Conservation (phyloP, 2,797 vertebrate species). For the Mastacembelus armatus region DNA sequence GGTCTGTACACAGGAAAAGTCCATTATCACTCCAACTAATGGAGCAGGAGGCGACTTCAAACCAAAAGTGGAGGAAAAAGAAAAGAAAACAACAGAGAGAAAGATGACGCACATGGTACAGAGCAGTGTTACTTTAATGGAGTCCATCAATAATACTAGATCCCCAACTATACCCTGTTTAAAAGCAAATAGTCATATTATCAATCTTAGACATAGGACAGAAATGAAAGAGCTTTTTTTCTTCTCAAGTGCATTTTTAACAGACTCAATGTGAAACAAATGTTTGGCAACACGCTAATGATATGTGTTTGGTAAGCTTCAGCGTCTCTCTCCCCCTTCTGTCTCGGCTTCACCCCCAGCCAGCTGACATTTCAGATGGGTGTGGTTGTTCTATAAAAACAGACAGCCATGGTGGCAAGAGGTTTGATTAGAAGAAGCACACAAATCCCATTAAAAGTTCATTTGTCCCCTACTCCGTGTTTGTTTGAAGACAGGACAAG, state of each 20-base stretch:
- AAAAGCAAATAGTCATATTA: slow-evolving; percentile 64
- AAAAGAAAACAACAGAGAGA: slow-evolving; percentile 70
- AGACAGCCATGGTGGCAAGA: slow-evolving; percentile 77
- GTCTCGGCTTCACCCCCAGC: slow-evolving; percentile 73
- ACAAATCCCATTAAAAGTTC: slow-evolving; percentile 86
- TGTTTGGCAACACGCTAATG: slow-evolving; percentile 76
- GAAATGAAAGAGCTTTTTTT: slow-evolving; percentile 58
- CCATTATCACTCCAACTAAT: slow-evolving; percentile 79
- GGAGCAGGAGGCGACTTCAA: slow-evolving; percentile 63
- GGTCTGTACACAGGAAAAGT: slow-evolving; percentile 73
- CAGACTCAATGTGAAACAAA: slow-evolving; percentile 80
- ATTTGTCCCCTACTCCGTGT: slow-evolving; percentile 72
- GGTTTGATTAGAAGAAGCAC: slow-evolving; percentile 85
- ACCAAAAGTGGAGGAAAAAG: slow-evolving; percentile 55
- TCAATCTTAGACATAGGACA: slow-evolving; percentile 69
- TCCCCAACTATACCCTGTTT: slow-evolving; percentile 72
- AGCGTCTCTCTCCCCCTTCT: slow-evolving; percentile 51
- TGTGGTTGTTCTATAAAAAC: slow-evolving; percentile 81
- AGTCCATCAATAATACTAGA: slow-evolving; percentile 75
- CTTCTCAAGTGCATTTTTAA: slow-evolving; percentile 52
- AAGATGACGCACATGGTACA: slow-evolving; percentile 65
- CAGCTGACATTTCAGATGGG: slow-evolving; percentile 81
- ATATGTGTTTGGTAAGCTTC: slow-evolving; percentile 56
- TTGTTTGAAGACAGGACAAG: slow-evolving; percentile 83
- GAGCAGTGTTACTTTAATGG: slow-evolving; percentile 76